These are phyloP conservation scores for Ranitomeya imitator DNA, from an alignment of 2,113 vertebrate species.

Conservation along the genomic window DNA sequence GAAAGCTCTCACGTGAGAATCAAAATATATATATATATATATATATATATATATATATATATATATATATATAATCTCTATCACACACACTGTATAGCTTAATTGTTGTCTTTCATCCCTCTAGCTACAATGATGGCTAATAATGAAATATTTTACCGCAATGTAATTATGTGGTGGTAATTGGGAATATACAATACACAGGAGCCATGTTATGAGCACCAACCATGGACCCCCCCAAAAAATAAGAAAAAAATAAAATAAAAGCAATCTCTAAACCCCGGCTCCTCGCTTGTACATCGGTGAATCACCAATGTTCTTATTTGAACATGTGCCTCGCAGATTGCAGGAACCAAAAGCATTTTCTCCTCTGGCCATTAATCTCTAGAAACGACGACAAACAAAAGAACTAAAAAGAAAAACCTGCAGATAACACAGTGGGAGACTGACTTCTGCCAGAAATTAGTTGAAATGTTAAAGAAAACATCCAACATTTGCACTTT, in stretches of 20 bases:
- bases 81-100: not conserved
- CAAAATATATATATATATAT: too few species aligned
- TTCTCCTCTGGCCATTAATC: not conserved
- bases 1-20: not conserved
- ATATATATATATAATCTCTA: too few species aligned
- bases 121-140: not conserved
- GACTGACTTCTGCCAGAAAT: not conserved
- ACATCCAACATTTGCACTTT: too few species aligned
- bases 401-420: not conserved
- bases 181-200: not conserved
- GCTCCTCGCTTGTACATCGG: not conserved
- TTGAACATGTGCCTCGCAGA: not conserved
- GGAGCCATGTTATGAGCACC: not conserved
- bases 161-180: not conserved
- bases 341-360: not conserved
- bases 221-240: not conserved
- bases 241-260: not conserved
- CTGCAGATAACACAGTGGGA: not conserved
- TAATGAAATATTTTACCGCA: not conserved
- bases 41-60: too few species aligned
- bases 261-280: not conserved
- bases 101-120: not conserved
- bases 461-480: too few species aligned
- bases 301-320: not conserved
- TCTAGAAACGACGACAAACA: not conserved